A percentile compares a stretch with the other conserved stretches of the same genome.
phyloP scores from a whole-genome alignment of 2,888 invertebrate species.

The Diaperis boleti region DNA sequence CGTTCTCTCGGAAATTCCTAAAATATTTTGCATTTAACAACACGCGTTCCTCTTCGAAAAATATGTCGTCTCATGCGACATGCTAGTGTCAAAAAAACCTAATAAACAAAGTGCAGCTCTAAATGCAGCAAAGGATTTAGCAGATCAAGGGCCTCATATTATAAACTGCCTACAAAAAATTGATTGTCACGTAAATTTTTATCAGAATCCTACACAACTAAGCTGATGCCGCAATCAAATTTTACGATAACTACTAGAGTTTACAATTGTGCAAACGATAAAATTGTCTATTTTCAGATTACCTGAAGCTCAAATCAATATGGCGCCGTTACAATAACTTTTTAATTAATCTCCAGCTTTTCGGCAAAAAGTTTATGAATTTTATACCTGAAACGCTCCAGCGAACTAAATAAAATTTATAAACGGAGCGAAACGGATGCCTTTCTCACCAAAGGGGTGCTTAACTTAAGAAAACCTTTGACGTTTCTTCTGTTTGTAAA shows the following conservation, averaged over 20 bases:
- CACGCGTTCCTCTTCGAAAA: slow-evolving; percentile 8
- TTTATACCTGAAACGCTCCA: slow-evolving; percentile 9
- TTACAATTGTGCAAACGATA: neutral
- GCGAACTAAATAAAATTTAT: slow-evolving; percentile 6
- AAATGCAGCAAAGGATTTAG: too few species aligned
- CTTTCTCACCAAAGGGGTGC: slow-evolving; percentile 8
- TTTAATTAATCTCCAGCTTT: slow-evolving; percentile 30
- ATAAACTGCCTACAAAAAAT: neutral
- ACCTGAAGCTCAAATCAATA: slow-evolving; percentile 7
- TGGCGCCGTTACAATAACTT: neutral
- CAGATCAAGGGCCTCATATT: slow-evolving; percentile 9
- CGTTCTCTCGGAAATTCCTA: slow-evolving; percentile 11
- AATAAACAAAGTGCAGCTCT: too few species aligned
- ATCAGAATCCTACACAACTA: neutral
- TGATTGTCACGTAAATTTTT: neutral
- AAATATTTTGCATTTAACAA: slow-evolving; percentile 13
- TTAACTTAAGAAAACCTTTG: slow-evolving; percentile 18
- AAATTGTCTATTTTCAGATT: slow-evolving; percentile 4
- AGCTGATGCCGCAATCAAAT: neutral
- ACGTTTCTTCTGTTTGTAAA: slow-evolving; percentile 3
- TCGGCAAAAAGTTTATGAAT: slow-evolving; percentile 18
- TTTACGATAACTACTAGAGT: slow-evolving; percentile 1
- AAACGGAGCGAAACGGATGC: slow-evolving; percentile 7
- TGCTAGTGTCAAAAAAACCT: too few species aligned
- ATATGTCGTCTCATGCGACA: slow-evolving; percentile 19